Evolutionary conservation across 2,888 invertebrate genomes (phyloP), one percentile per base, ranked within the genome.

Genomic region (Diarsia brunnea): DNA sequence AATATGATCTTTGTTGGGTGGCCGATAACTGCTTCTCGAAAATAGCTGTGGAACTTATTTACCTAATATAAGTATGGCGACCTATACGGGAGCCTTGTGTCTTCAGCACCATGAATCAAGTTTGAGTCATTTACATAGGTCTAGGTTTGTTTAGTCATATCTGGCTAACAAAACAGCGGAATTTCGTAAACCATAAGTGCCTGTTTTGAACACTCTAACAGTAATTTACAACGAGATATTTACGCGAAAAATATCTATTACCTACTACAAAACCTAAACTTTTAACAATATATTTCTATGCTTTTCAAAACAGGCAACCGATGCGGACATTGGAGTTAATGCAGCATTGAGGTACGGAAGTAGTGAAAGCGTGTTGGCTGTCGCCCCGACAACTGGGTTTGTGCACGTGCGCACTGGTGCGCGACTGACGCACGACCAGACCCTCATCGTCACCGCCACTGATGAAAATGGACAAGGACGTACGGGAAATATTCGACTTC

Each of bases 341-440:
- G 97, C 97, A 60, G 94, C 89, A 0, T 67, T 96, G 8, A 38
- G 88, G 3, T 96, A 95, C 81, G 95, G 93, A 93, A 96, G 94
- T 81, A 69, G 87, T 0, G 94, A 94, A 38, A 91, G 94, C 10
- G 92, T 92, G 27, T 95, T 98, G 77, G 94, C 95, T 0, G 97
- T 98, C 64, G 95, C 97, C 55, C 95, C 97, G 0, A 89, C 92
- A 31, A 97, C 97, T 7, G 98, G 98, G 0, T 95, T 95, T 10
- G 96, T 98, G 2, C 97, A 97, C 80, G 95, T 97, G 7, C 93
- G 94, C 47, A 93, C 92, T 67, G 92, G 93, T 24, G 92, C 94
- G 1, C 76, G 90, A 43, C 90, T 97, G 51, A 93, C 95, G 73
- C 85, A 95, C 51, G 88, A 94, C 53, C 86, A 90, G 19, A 79